phyloP scores from a whole-genome alignment of 2,888 invertebrate species.

The Ptychoptera contaminata region DNA sequence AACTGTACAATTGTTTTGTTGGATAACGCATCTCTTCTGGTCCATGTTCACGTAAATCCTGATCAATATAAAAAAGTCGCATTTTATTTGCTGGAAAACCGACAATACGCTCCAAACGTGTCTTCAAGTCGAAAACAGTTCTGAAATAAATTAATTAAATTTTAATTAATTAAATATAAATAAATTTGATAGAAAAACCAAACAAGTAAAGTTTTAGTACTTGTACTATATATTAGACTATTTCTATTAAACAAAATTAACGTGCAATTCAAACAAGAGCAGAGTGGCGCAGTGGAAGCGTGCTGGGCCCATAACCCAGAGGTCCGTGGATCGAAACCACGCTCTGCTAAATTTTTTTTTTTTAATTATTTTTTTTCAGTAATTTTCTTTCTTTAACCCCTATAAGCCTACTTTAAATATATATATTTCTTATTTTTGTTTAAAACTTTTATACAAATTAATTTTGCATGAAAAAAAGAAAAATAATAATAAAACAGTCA shows the following conservation, averaged over 20 bases:
- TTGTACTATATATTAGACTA: neutral
- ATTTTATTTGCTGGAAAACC: slow-evolving; percentile 72
- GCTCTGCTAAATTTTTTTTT: slow-evolving; percentile 15
- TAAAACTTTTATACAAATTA: no score
- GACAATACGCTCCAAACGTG: slow-evolving; percentile 60
- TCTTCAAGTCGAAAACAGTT: slow-evolving; percentile 68
- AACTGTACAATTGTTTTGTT: slow-evolving; percentile 78
- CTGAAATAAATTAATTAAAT: slow-evolving; percentile 31
- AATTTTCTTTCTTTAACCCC: neutral
- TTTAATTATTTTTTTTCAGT: neutral
- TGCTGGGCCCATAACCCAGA: slow-evolving; percentile 50
- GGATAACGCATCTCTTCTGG: slow-evolving; percentile 84
- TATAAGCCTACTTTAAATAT: no score
- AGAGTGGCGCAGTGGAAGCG: slow-evolving; percentile 59
- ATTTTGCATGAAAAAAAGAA: no score
- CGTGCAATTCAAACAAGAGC: slow-evolving; percentile 22
- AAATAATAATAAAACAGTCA: no score
- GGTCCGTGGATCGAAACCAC: slow-evolving; percentile 21
- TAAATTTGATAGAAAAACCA: no score
- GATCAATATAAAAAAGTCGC: slow-evolving; percentile 79
- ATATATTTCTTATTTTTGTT: no score
- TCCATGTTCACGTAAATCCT: slow-evolving; percentile 57
- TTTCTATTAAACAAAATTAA: neutral
- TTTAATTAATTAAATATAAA: neutral
- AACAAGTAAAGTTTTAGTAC: neutral